Evolutionary conservation across 2,888 invertebrate species (phyloP), one percentile per base, ranked within the genome.

Genomic region (Acrobeloides nanus): DNA sequence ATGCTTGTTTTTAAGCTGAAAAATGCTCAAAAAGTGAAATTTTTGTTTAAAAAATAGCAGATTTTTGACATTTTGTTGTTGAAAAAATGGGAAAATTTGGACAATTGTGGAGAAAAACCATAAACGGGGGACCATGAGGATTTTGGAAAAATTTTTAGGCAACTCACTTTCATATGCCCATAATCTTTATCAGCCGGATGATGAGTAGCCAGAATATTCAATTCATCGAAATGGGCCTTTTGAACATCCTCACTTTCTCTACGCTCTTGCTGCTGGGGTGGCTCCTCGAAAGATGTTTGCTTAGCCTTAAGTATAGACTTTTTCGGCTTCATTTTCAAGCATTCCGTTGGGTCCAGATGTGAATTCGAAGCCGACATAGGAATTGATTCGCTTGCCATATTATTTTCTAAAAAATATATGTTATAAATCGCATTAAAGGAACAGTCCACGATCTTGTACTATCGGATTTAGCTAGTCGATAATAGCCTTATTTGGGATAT

Each of bases 181-280:
- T 99, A 97, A 78, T 95, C 95, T 79, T 97, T 99, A 75, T 89
- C 89, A 20, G 86, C 81, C 33, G 97, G 97, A 80, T 97, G 97
- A 72, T 90, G 83, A 1, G 97, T 97, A 61, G 90, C 92, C 66
- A 95, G 81, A 61, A 97, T 95, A 78, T 97, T 97, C 83, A 92
- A 87, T 80, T 97, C 97, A 77, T 97, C 97, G 46, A 74, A 73
- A 47, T 61, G 71, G 20, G 70, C 72, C 21, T 65, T 58, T 23
- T 56, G 40, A 5, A 55, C 59, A 27, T 69, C 69, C 35, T 64
- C 62, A 23, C 49, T 47, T 34, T 64, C 64, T 31, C 64, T 53
- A 21, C 57, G 53, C n/a, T 53, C 46, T 31, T 59, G 53, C 47
- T 61, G 49, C 15, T 42, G 43, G 2, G 15, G 31, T 17, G 24